Conservation (phyloP, 1,140 invertebrate species). For the Magallana ariakensis region DNA sequence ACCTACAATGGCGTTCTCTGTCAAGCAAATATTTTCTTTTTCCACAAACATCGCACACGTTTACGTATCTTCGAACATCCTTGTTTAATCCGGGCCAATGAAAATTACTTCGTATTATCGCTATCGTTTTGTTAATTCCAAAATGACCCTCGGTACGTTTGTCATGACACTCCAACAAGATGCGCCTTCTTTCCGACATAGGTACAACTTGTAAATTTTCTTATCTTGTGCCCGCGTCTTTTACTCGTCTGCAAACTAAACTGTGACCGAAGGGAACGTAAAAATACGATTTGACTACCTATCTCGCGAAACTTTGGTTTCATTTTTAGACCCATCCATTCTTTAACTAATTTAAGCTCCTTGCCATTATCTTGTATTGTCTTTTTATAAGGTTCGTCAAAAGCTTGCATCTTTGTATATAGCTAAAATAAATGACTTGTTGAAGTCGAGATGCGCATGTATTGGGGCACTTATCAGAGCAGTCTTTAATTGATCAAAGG, state of each 20-base stretch:
- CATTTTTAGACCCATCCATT: not conserved
- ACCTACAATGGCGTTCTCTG: not conserved
- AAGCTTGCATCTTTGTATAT: conserved; percentile 45
- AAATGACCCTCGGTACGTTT: conserved; percentile 41
- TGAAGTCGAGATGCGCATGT: conserved; percentile 39
- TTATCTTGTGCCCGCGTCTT: not conserved
- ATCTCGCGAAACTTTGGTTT: not conserved
- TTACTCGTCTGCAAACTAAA: not conserved
- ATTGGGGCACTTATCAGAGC: conserved; percentile 48
- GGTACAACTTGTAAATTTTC: conserved; percentile 12
- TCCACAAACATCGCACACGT: conserved; percentile 1
- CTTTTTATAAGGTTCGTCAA: not conserved
- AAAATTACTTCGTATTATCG: not conserved
- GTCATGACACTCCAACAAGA: conserved; percentile 49
- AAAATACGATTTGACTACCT: not conserved
- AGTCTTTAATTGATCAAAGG: conserved; percentile 48
- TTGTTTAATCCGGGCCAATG: conserved; percentile 44
- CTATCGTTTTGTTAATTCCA: conserved; percentile 21
- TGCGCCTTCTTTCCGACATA: conserved; percentile 30
- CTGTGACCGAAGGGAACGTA: not conserved
- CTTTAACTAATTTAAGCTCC: not conserved
- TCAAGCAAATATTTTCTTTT: not conserved
- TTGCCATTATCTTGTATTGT: not conserved
- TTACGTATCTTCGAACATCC: not conserved
- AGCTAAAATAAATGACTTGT: conserved; percentile 42